Evolutionary conservation across 1,140 invertebrate genomes (phyloP).

Genomic region (Aphaenogaster floridana): DNA sequence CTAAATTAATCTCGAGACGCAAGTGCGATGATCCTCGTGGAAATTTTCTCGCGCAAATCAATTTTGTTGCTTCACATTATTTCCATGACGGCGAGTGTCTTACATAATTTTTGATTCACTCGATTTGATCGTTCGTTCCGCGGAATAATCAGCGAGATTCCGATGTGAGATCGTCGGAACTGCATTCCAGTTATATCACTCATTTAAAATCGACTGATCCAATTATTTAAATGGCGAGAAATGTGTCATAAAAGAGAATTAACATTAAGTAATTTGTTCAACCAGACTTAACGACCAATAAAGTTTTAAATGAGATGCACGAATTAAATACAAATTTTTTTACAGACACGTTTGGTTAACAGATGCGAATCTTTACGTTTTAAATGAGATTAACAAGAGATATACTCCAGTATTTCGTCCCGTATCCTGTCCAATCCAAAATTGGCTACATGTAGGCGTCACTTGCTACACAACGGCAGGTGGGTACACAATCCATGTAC

Average conservation of each 20-base stretch:
- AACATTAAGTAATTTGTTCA: not conserved
- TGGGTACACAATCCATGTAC: not conserved
- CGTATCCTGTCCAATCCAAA: not conserved
- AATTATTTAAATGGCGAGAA: not conserved
- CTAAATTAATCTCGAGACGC: constrained; percentile 22
- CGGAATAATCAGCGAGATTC: constrained; percentile 17
- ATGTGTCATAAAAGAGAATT: not conserved
- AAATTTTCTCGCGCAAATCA: constrained; percentile 1
- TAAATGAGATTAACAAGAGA: not conserved
- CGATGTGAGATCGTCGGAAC: not conserved
- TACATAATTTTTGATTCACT: constrained; percentile 30
- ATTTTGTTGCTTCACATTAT: constrained; percentile 8
- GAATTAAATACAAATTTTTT: not conserved
- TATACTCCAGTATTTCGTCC: not conserved
- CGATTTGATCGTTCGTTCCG: not conserved
- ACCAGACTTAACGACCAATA: not conserved
- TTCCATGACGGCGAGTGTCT: not conserved
- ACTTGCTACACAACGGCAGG: not conserved
- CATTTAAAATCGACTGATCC: constrained; percentile 7
- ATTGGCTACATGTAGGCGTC: constrained; percentile 6
- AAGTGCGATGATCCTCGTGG: constrained; percentile 51
- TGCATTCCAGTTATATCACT: not conserved
- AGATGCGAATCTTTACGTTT: not conserved
- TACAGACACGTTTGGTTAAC: not conserved
- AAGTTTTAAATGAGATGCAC: not conserved